A percentile compares a stretch with the other conserved stretches of the same genome.
Conservation (phyloP, 2,888 invertebrate species). For the Amblyjoppa fuscipennis region DNA sequence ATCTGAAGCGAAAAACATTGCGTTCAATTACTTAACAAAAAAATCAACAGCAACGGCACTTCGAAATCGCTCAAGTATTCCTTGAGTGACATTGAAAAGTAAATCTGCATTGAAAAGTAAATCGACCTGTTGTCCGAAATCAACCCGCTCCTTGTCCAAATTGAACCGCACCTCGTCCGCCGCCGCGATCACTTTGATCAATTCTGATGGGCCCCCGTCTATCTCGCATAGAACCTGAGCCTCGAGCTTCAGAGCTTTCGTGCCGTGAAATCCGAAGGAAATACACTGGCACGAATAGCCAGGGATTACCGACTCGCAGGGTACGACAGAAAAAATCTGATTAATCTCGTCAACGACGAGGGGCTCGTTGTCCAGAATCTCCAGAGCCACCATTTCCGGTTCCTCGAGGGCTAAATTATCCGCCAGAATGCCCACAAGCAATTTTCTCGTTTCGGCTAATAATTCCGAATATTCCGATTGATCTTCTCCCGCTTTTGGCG, state of each 20-base stretch:
- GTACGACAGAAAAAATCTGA: slow-evolving; percentile 68
- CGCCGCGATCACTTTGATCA: slow-evolving; percentile 86
- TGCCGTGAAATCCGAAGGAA: slow-evolving; percentile 72
- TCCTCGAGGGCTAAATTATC: slow-evolving; percentile 61
- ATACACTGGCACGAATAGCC: slow-evolving; percentile 72
- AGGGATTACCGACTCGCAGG: slow-evolving; percentile 68
- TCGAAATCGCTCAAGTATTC: background rate
- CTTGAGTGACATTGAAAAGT: background rate
- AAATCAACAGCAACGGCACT: background rate
- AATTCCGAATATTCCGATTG: slow-evolving; percentile 12
- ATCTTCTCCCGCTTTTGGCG: background rate
- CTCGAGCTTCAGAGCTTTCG: slow-evolving; percentile 79
- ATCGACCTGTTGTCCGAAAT: slow-evolving; percentile 84
- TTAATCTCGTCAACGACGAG: slow-evolving; percentile 60
- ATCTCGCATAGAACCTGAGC: slow-evolving; percentile 87
- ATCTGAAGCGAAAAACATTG: slow-evolving; percentile 75
- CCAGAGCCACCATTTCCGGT: slow-evolving; percentile 66
- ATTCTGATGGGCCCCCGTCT: slow-evolving; percentile 87
- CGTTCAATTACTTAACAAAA: background rate
- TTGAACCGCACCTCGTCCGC: slow-evolving; percentile 86
- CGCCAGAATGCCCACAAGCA: slow-evolving; percentile 62
- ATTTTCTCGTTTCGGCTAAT: slow-evolving; percentile 62
- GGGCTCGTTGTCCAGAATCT: slow-evolving; percentile 53
- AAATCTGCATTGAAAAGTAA: background rate
- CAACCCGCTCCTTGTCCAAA: slow-evolving; percentile 84